Conservation (phyloP, 2,888 invertebrate genomes). For the Penaeus monodon region DNA sequence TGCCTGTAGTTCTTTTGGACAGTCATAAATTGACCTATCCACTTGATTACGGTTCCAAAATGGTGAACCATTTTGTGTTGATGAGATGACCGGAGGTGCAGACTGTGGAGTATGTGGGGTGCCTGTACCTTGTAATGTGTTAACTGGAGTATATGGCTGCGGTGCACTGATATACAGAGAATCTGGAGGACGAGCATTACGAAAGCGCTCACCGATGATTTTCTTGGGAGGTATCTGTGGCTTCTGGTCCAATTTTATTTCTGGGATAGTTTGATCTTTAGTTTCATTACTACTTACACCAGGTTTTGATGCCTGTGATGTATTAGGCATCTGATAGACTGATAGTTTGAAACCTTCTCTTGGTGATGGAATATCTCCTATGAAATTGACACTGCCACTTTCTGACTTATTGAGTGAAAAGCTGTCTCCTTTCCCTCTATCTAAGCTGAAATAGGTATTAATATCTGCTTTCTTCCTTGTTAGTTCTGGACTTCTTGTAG, state of each 20-base stretch:
- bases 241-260: conserved; percentile 19
- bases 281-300: background rate
- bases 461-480: conserved; percentile 56
- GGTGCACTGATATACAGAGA: conserved; percentile 20
- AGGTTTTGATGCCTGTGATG: background rate
- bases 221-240: conserved; percentile 63
- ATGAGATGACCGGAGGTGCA: conserved; percentile 25
- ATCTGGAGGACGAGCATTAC: conserved; percentile 2
- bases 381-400: conserved; percentile 45
- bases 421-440: conserved; percentile 32
- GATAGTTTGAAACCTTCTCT: conserved; percentile 59
- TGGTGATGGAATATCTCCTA: conserved; percentile 54
- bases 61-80: conserved; percentile 17
- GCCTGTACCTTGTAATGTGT: background rate
- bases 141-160: conserved; percentile 9
- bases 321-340: conserved; percentile 51
- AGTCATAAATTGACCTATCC: conserved; percentile 47
- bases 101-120: conserved; percentile 19
- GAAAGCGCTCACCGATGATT: conserved; percentile 45
- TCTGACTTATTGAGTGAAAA: conserved; percentile 16
- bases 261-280: conserved; percentile 3
- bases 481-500: conserved; percentile 54
- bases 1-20: conserved; percentile 45
- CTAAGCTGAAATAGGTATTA: conserved; percentile 63
- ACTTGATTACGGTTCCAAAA: conserved; percentile 20